Evolutionary conservation across 2,797 vertebrate species (phyloP).

Genomic region (Heterohyrax brucei): DNA sequence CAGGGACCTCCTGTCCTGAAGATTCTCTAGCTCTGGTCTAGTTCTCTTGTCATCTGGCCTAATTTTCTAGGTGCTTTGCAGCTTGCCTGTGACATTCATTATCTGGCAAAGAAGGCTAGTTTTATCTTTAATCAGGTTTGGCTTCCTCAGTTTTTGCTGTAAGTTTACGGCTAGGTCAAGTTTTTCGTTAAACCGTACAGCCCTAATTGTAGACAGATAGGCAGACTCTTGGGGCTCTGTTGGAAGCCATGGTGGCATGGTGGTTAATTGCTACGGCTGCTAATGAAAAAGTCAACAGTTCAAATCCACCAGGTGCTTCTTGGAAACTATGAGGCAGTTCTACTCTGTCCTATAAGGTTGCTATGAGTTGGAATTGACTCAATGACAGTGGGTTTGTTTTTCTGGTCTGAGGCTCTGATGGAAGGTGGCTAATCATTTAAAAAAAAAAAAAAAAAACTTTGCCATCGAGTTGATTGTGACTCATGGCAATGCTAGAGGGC

Average conservation of each 20-base stretch:
- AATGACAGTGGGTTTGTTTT: too few relatives aligned
- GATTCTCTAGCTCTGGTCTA: slow-evolving; percentile 52
- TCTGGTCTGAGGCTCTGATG: neutral
- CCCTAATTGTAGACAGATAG: neutral
- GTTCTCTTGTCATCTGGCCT: neutral
- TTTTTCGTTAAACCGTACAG: slow-evolving; percentile 48
- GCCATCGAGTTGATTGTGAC: too few relatives aligned
- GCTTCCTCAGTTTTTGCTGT: slow-evolving; percentile 36
- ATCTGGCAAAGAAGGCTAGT: neutral
- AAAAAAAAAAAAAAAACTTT: too few relatives aligned
- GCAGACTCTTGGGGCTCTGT: neutral
- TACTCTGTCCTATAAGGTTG: too few relatives aligned
- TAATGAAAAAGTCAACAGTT: too few relatives aligned
- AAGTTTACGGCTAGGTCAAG: slow-evolving; percentile 22
- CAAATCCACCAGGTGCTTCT: too few relatives aligned
- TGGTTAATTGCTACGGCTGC: too few relatives aligned
- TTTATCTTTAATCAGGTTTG: slow-evolving; percentile 36
- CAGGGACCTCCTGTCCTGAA: neutral
- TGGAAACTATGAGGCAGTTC: too few relatives aligned
- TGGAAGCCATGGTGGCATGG: neutral
- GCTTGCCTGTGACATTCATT: slow-evolving; percentile 23
- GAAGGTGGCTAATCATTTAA: neutral
- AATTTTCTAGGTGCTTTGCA: slow-evolving; percentile 60
- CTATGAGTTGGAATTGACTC: too few relatives aligned
- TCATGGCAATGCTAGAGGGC: too few relatives aligned